Percentiles rank a stretch among this genome's conserved stretches.
phyloP scores from a whole-genome alignment of 2,888 invertebrate genomes.

The Malthinus seriepunctatus region DNA sequence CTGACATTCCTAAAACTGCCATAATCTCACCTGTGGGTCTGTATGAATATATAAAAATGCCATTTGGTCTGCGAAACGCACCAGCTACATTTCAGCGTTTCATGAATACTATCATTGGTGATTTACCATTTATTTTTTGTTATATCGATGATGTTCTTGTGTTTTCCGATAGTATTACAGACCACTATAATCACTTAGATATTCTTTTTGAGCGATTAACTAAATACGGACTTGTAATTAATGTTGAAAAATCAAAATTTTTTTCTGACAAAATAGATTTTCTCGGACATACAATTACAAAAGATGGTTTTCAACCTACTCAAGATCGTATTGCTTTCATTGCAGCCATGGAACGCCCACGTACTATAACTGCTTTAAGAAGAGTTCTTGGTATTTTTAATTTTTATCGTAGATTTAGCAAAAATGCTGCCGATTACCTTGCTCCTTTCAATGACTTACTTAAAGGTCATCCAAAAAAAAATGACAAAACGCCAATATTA shows the following conservation, averaged over 20 bases:
- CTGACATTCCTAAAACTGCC: no score
- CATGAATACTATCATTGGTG: no score
- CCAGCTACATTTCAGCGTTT: no score
- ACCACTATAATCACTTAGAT: neutral
- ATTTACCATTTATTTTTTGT: no score
- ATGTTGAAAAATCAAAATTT: neutral
- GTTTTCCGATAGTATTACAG: no score
- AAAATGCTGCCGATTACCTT: neutral
- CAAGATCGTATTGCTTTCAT: neutral
- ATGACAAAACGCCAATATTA: conserved; percentile 25
- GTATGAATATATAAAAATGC: no score
- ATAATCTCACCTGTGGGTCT: no score
- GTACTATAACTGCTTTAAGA: neutral
- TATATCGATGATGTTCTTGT: no score
- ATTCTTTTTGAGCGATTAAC: neutral
- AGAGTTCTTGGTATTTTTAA: neutral
- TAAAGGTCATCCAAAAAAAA: neutral
- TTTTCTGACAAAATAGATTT: neutral
- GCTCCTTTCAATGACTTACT: neutral
- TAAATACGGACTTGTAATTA: neutral
- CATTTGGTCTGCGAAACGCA: no score
- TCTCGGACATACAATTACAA: neutral
- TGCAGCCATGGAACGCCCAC: neutral
- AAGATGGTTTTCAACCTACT: neutral
- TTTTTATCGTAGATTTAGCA: no score